Conservation (phyloP, 92 coral and sea anemone species). For the Muricea muricata region DNA sequence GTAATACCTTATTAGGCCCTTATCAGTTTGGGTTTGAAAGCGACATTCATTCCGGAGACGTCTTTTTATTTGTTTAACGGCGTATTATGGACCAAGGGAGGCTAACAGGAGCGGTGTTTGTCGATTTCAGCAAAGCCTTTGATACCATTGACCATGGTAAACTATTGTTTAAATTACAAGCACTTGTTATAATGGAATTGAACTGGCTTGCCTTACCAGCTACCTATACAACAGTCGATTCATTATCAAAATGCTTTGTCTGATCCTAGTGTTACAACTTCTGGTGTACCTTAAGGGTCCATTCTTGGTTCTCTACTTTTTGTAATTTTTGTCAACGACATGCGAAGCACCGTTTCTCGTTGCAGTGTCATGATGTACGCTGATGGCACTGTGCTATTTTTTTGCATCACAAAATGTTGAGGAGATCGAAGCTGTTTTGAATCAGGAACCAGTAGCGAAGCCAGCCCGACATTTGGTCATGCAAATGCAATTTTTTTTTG, state of each 20-base stretch:
- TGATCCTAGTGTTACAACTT: conserved; percentile 4
- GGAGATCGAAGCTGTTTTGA: conserved; percentile 27
- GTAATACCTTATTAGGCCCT: conserved; percentile 6
- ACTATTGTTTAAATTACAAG: not conserved
- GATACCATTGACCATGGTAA: conserved; percentile 16
- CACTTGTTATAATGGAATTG: conserved; percentile 13
- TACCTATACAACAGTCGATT: conserved; percentile 27
- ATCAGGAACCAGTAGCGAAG: not conserved
- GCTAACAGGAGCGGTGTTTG: conserved; percentile 24
- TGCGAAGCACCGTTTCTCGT: conserved; percentile 24
- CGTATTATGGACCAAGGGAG: conserved; percentile 30
- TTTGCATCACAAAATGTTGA: conserved; percentile 35
- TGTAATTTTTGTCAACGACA: conserved; percentile 29
- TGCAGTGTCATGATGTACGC: conserved; percentile 22
- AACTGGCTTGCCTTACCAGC: conserved; percentile 13
- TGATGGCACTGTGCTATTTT: conserved; percentile 24
- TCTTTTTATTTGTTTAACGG: conserved; percentile 14
- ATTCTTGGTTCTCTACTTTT: conserved; percentile 28
- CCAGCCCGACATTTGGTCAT: too few relatives aligned
- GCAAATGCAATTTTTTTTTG: too few relatives aligned
- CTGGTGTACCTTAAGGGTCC: conserved; percentile 26
- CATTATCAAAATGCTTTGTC: conserved; percentile 25
- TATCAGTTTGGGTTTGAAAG: conserved; percentile 24
- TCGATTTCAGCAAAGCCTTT: conserved; percentile 28
- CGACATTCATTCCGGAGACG: not conserved